phyloP scores from a whole-genome alignment of 2,797 vertebrate species.

The Poeciliopsis paucimaculata region DNA sequence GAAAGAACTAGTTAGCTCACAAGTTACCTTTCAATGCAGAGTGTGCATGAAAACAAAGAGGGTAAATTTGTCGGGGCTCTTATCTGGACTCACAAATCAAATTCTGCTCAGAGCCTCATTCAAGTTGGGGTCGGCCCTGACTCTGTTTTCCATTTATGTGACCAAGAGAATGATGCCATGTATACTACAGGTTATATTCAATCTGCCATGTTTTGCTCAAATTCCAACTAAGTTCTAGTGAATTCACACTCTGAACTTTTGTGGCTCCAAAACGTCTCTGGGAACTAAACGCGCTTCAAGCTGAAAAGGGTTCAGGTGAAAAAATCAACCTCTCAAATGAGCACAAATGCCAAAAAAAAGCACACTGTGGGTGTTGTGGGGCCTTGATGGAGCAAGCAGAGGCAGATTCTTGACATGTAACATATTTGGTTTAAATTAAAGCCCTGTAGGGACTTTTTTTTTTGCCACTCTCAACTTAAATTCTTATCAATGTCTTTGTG shows the following conservation, averaged over 20 bases:
- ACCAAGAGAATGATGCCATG: background rate
- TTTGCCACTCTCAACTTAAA: constrained; percentile 24
- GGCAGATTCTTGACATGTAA: constrained; percentile 80
- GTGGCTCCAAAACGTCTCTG: background rate
- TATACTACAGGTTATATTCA: background rate
- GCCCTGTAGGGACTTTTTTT: constrained; percentile 70
- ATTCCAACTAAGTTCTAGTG: constrained; percentile 6
- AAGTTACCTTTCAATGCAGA: background rate
- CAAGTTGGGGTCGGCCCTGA: background rate
- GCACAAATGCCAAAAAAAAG: constrained; percentile 25
- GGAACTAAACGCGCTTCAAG: background rate
- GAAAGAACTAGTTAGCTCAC: background rate
- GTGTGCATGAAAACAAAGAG: background rate
- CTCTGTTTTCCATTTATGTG: background rate
- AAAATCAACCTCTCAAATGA: constrained; percentile 29
- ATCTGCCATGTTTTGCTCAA: background rate
- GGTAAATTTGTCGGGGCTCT: background rate
- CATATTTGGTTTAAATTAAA: constrained; percentile 78
- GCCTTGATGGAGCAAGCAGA: constrained; percentile 63
- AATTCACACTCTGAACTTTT: background rate
- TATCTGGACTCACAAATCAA: background rate
- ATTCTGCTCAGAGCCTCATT: background rate
- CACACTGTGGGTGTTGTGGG: constrained; percentile 46
- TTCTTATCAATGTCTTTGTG: constrained; percentile 13
- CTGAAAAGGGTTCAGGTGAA: background rate